Evolutionary conservation across 2,113 vertebrate genomes (phyloP).

Genomic region (Neogobius melanostomus): DNA sequence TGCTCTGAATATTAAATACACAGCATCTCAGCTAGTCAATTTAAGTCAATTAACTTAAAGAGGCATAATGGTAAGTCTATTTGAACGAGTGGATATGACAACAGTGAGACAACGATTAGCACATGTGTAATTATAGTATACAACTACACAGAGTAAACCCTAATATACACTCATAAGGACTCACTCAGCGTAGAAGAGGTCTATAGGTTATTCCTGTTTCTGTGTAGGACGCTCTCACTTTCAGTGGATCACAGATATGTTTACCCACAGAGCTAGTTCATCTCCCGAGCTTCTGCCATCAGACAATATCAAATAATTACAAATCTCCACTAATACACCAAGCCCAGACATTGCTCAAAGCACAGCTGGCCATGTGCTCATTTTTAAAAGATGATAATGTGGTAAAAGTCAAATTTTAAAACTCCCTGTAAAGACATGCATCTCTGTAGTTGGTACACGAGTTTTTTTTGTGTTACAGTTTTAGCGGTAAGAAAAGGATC

Average conservation of each 20-base stretch:
- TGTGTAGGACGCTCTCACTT: constrained; percentile 45
- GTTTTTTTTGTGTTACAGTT: constrained; percentile 32
- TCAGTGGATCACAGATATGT: constrained; percentile 49
- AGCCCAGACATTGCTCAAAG: neutral
- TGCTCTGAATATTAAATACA: constrained; percentile 19
- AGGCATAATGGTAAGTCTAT: constrained; percentile 31
- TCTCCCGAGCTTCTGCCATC: constrained; percentile 11
- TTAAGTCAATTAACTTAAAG: constrained; percentile 18
- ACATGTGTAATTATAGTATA: neutral
- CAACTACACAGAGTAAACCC: constrained; percentile 1
- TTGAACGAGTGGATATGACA: constrained; percentile 31
- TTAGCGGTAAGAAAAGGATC: constrained; percentile 51
- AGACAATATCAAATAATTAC: constrained; percentile 33
- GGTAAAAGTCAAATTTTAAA: neutral
- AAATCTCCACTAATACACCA: constrained; percentile 17
- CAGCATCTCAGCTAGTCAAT: constrained; percentile 14
- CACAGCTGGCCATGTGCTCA: constrained; percentile 2
- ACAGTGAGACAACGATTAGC: neutral
- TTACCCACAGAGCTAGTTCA: constrained; percentile 31
- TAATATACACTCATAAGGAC: neutral
- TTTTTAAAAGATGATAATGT: neutral
- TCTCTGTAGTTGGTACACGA: constrained; percentile 16
- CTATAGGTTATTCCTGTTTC: constrained; percentile 24
- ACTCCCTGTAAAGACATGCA: constrained; percentile 8
- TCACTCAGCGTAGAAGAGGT: constrained; percentile 5